Percentiles rank a stretch among this genome's conserved stretches.
Conservation (phyloP, 2,113 vertebrate species). For the Cephalopterus ornatus region DNA sequence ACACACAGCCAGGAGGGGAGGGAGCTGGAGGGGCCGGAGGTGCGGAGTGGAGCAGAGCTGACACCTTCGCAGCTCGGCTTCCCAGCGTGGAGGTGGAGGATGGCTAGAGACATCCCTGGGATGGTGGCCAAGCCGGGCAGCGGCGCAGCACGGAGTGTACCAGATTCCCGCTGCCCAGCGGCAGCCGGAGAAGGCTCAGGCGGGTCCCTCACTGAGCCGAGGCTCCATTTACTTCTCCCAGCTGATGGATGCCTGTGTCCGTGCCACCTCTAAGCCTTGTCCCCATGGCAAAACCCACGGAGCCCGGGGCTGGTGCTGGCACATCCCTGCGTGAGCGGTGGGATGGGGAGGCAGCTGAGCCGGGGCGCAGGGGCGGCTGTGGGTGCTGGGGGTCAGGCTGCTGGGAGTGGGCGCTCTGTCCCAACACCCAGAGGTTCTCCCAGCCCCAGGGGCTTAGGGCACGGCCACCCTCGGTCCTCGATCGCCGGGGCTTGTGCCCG, state of each 20-base stretch:
- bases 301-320: fast-evolving
- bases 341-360: too few relatives aligned
- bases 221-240: background rate
- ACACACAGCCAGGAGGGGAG: background rate
- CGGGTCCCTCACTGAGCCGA: fast-evolving
- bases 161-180: background rate
- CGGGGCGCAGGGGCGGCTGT: fast-evolving
- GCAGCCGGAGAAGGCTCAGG: background rate
- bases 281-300: background rate
- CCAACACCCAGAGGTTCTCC: too few relatives aligned
- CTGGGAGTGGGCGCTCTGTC: background rate
- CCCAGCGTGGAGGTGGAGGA: background rate
- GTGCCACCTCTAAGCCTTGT: background rate
- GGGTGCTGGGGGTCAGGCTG: background rate
- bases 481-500: background rate
- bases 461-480: fast-evolving
- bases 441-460: fast-evolving
- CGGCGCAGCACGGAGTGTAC: background rate
- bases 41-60: background rate
- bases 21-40: background rate
- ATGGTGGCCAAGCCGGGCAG: background rate
- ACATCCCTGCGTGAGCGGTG: fast-evolving
- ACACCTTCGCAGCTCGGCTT: background rate
- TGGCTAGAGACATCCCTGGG: background rate
- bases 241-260: background rate